phyloP scores from a whole-genome alignment of 2,113 vertebrate genomes.

The Tenrec ecaudatus region DNA sequence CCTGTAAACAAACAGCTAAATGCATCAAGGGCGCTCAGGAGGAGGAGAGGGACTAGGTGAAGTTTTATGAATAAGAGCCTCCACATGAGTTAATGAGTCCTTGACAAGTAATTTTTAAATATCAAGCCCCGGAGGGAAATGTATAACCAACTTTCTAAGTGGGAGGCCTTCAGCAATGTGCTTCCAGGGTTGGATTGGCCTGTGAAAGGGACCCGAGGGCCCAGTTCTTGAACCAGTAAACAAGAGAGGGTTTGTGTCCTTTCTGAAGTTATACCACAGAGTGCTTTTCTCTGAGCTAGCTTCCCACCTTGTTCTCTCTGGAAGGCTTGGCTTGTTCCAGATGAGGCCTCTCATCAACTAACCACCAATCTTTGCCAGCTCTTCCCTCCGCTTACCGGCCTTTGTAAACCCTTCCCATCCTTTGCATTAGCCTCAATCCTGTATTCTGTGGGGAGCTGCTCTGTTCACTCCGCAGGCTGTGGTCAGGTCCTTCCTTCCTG shows the following conservation, averaged over 20 bases:
- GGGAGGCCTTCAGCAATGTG: too few species aligned
- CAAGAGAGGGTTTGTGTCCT: accelerated
- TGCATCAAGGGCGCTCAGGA: accelerated
- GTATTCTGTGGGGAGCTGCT: not conserved
- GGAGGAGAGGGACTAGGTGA: not conserved
- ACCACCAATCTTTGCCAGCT: not conserved
- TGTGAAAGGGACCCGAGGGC: accelerated
- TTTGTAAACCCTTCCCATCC: not conserved
- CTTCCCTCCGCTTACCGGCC: too few species aligned
- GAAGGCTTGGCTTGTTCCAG: not conserved
- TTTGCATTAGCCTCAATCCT: not conserved
- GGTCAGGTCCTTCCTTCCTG: not conserved
- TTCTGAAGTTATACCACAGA: accelerated
- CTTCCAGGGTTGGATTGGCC: accelerated
- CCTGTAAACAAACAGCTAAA: not conserved
- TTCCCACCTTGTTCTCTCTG: not conserved
- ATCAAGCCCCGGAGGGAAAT: not conserved
- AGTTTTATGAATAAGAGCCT: not conserved
- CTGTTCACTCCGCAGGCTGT: too few species aligned
- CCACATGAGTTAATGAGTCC: too few species aligned
- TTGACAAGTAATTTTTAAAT: not conserved
- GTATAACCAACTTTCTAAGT: not conserved
- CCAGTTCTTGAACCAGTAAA: too few species aligned
- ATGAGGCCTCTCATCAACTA: too few species aligned
- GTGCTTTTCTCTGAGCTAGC: accelerated